Evolutionary conservation across 2,888 invertebrate species (phyloP), one percentile per base, ranked within the genome.

Genomic region (Drosophila kanekoi): DNA sequence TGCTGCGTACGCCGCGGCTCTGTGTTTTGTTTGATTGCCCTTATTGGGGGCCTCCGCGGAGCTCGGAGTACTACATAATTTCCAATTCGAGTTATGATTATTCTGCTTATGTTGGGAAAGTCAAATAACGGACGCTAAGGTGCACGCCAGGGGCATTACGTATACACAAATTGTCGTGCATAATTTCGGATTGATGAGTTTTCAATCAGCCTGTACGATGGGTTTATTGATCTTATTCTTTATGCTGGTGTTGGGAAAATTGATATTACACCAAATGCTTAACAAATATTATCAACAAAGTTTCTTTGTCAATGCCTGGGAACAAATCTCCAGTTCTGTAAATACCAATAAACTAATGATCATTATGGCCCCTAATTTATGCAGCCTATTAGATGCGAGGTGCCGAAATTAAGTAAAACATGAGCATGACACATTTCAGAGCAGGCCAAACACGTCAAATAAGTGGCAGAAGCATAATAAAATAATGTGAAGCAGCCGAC

Each of bases 31-130:
- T 83, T 87, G 89, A 89, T 88, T 83, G 84, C 84, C 89, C 89
- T 88, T 83, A 88, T 83, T 88, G 89, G 84, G 49, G 37, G 18
- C 10, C 28, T 28, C 8, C 28, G 8, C 28, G 28, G 28, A 28
- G 28, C 20, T 45, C 8, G 43, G 35, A 28, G 18, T 63, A 58
- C 57, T 41, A 65, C 80, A 89, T 77, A 68, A 87, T 87, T 83
- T 87, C 66, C 80, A 82, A 87, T 87, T 81, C 72, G 62, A 85
- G 75, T 81, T 87, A 89, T 87, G 85, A 85, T 89, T 89, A 85
- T 85, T 87, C 74, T 77, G 69, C 63, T 65, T 72, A 68, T 58
- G 87, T 85, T 85, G 85, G 89, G 85, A 85, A 85, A 89, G 71
- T 79, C 88, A 85, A 85, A 85, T 85, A 85, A 87, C 81, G 77